Percentiles rank a stretch among this genome's conserved stretches.
These are phyloP conservation scores for Romanogobio albipinnatus DNA, from an alignment of 2,113 vertebrate species.

Conservation along the genomic window DNA sequence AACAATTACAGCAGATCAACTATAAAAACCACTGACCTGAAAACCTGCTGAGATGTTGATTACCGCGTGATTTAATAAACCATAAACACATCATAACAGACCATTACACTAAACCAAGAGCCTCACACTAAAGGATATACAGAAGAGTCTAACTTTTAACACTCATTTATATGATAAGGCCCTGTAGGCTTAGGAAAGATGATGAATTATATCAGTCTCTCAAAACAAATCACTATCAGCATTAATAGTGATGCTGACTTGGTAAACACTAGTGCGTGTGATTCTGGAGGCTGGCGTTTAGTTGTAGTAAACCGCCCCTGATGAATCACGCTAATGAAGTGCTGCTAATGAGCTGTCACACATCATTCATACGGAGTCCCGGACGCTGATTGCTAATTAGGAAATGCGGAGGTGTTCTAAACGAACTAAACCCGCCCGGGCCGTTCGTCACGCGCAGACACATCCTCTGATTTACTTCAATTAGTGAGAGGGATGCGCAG, in stretches of 20 bases:
- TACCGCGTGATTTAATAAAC: slow-evolving; percentile 55
- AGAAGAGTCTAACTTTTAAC: not conserved
- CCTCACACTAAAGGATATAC: not conserved
- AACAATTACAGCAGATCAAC: not conserved
- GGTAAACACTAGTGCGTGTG: not conserved
- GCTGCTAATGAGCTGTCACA: slow-evolving; percentile 74
- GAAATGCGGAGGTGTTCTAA: slow-evolving; percentile 70
- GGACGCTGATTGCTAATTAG: slow-evolving; percentile 67
- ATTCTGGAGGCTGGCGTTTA: not conserved
- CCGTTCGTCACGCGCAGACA: slow-evolving; percentile 54
- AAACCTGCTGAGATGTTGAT: slow-evolving; percentile 11
- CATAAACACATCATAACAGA: slow-evolving; percentile 36
- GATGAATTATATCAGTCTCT: not conserved
- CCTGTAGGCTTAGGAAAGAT: not conserved
- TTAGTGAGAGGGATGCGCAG: slow-evolving; percentile 67
- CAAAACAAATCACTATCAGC: not conserved
- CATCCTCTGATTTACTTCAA: slow-evolving; percentile 75
- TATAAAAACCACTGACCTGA: slow-evolving; percentile 24
- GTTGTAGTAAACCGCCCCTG: too few species aligned
- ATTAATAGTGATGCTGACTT: not conserved
- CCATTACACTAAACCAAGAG: slow-evolving; percentile 57
- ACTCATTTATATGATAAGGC: too few species aligned
- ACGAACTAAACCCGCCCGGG: slow-evolving; percentile 68
- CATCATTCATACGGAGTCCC: slow-evolving; percentile 56
- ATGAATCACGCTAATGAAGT: not conserved